phyloP scores from a whole-genome alignment of 2,888 invertebrate genomes.

The Dicycla oo region DNA sequence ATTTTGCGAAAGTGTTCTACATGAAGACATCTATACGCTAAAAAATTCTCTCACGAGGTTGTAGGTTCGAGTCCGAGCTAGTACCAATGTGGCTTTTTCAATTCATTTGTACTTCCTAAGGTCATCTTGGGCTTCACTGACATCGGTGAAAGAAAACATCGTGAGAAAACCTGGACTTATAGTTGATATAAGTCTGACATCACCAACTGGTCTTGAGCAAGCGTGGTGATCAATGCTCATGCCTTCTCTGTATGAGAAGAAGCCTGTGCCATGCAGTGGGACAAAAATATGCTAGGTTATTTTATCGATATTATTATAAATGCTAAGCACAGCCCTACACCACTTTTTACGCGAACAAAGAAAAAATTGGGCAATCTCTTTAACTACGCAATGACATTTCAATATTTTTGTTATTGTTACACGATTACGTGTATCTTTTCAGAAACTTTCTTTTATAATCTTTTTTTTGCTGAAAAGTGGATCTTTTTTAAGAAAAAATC shows the following conservation, averaged over 20 bases:
- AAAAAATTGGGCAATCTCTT: conserved; percentile 83
- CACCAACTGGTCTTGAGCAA: not conserved
- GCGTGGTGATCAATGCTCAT: not conserved
- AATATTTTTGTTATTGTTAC: conserved; percentile 78
- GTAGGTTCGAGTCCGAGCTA: no score
- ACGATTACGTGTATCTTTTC: conserved; percentile 62
- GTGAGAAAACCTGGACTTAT: no score
- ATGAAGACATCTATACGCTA: no score
- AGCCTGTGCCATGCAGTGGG: not conserved
- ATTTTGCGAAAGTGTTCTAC: no score
- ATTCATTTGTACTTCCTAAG: no score
- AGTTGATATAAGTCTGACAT: no score
- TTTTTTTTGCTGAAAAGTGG: conserved; percentile 12
- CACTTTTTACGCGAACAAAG: conserved; percentile 74
- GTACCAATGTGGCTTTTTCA: no score
- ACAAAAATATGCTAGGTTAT: not conserved
- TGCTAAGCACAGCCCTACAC: conserved; percentile 66
- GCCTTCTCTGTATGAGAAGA: not conserved
- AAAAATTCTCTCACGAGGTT: no score
- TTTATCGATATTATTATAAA: conserved; percentile 59
- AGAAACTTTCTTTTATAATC: conserved; percentile 52
- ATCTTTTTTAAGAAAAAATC: conserved; percentile 7
- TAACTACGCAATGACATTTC: conserved; percentile 82
- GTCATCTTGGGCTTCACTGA: not conserved
- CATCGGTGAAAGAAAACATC: not conserved